These are phyloP conservation scores for Heterotilapia buettikoferi DNA, from an alignment of 2,113 vertebrate genomes.

Conservation along the genomic window DNA sequence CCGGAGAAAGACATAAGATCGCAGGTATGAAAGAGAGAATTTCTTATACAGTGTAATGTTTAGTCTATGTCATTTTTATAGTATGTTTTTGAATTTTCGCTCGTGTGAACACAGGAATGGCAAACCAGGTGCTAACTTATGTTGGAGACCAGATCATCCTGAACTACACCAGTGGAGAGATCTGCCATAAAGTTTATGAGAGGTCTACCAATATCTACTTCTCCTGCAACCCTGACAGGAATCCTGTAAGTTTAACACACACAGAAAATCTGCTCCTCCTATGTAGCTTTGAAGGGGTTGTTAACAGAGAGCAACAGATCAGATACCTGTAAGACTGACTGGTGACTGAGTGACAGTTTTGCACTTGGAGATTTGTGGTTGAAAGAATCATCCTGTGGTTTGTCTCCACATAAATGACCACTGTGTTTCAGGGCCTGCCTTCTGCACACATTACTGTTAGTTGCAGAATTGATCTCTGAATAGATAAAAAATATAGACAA, in stretches of 20 bases:
- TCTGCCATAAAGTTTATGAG: constrained; percentile 82
- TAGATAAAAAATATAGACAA: neutral
- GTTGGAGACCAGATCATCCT: constrained; percentile 87
- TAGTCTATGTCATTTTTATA: neutral
- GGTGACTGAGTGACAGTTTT: neutral
- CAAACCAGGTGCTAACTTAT: constrained; percentile 78
- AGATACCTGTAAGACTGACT: neutral
- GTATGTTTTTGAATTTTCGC: neutral
- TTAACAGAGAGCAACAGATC: neutral
- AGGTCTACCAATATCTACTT: constrained; percentile 88
- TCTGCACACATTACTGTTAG: neutral
- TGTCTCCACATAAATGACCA: neutral
- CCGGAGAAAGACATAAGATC: constrained; percentile 57
- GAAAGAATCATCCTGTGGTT: neutral
- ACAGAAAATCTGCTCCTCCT: neutral
- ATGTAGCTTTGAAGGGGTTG: neutral
- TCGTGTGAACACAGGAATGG: constrained; percentile 66
- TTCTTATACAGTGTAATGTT: neutral
- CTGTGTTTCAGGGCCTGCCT: neutral
- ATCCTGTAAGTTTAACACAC: constrained; percentile 68
- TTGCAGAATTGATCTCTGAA: neutral
- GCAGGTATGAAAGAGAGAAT: constrained; percentile 72
- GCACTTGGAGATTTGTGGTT: neutral
- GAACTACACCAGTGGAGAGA: constrained; percentile 86
- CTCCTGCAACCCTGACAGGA: constrained; percentile 79